Base-by-base conservation (phyloP, 2,797 vertebrate species). In the Trachurus trachurus region DNA sequence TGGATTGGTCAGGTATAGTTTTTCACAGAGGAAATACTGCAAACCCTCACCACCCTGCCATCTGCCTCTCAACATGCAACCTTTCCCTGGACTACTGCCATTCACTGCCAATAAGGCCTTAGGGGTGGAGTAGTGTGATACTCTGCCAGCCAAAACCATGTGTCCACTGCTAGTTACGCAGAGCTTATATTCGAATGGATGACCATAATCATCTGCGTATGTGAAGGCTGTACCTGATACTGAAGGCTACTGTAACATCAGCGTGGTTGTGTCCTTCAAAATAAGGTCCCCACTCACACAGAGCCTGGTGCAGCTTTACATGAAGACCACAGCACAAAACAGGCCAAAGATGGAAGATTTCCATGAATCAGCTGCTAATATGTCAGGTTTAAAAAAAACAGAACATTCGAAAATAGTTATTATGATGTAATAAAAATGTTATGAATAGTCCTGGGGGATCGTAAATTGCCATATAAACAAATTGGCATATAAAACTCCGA, bases 31-130 rank as follows among this genome's bases (percentile, higher is more conserved):
- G 78, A 80, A 86, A 85, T 61, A 74, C 59, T 74, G 86, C 81
- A 74, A 77, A 81, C 45, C 74, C 78, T 81, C 66, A 76, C 62
- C 83, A 85, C 64, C 78, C 81, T 82, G 71, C 90, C 90, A 89
- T 91, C 89, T 91, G 92, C 92, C 90, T 86, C 89, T 50, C 88
- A 63, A 85, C 88, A 88, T 88, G 89, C 89, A 88, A 77, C 85
- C 81, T 83, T 87, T 81, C 70, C 61, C 88, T 90, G 87, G 85
- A 88, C 73, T 54, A 68, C 76, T 80, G 87, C 88, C 90, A 91
- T 76, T 67, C 71, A 49, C 78, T 77, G 82, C 86, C 89, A 90
- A 84, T 85, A 81, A 82, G 83, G 87, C 90, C 86, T 85, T 21
- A 81, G 82, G 86, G 82, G 80, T 87, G 84, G 81, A 85, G 87